Evolutionary conservation across 2,888 invertebrate species (phyloP).

Genomic region (Meghimatium bilineatum): DNA sequence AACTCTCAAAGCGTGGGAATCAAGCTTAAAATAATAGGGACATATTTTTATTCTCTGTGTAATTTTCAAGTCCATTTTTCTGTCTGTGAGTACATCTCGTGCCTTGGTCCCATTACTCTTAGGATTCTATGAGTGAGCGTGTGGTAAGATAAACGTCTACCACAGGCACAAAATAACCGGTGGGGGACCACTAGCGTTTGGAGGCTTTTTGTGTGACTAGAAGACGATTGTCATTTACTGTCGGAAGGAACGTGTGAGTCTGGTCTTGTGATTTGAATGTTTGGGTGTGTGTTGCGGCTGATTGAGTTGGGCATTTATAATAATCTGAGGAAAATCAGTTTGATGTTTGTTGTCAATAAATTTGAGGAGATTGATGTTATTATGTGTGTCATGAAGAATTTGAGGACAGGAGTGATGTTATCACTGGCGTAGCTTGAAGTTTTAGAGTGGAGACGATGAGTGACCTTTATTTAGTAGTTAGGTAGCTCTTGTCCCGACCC

Average conservation of each 20-base stretch:
- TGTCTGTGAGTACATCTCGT: not conserved
- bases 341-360: not conserved
- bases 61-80: conserved; percentile 1
- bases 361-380: not conserved
- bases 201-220: not conserved
- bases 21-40: not conserved
- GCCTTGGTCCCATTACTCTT: not conserved
- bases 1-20: conserved; percentile 14
- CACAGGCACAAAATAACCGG: not conserved
- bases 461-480: no score
- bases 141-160: not conserved
- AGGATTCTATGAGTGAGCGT: not conserved
- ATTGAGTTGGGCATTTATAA: not conserved
- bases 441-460: no score
- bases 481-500: no score
- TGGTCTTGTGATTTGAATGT: not conserved
- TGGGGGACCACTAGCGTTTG: not conserved
- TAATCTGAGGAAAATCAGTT: not conserved
- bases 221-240: not conserved
- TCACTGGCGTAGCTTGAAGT: no score
- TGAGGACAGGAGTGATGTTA: not conserved
- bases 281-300: not conserved
- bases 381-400: not conserved
- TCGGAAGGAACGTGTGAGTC: not conserved
- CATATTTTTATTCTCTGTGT: not conserved